phyloP scores from a whole-genome alignment of 2,113 vertebrate species.

The Silurus meridionalis region DNA sequence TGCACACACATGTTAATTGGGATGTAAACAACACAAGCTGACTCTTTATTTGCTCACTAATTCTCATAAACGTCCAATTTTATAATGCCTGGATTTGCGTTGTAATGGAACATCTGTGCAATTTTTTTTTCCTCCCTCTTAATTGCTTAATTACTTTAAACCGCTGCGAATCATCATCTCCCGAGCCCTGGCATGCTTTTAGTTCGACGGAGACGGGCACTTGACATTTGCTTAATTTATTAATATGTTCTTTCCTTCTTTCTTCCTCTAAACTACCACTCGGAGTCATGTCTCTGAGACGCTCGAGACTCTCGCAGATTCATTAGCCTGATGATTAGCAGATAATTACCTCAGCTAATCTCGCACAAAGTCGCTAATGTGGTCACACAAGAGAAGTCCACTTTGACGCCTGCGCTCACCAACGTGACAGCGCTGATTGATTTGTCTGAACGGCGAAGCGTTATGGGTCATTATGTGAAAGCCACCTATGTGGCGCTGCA shows the following conservation, averaged over 20 bases:
- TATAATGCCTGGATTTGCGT: not conserved
- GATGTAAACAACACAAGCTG: not conserved
- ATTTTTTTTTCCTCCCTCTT: not conserved
- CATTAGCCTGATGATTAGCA: constrained; percentile 44
- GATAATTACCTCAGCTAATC: constrained; percentile 43
- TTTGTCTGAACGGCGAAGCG: not conserved
- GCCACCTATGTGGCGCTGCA: not conserved
- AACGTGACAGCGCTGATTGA: not conserved
- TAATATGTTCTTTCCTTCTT: constrained; percentile 18
- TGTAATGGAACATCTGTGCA: constrained; percentile 25
- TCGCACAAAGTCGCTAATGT: constrained; percentile 19
- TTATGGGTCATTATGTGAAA: not conserved
- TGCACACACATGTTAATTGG: constrained; percentile 3
- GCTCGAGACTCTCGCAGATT: constrained; percentile 16
- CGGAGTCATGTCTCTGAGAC: constrained; percentile 15
- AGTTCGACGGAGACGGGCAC: constrained; percentile 6
- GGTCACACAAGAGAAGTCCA: constrained; percentile 16
- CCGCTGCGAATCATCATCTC: constrained; percentile 3
- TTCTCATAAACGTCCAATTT: constrained; percentile 15
- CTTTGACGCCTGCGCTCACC: not conserved
- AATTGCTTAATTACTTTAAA: constrained; percentile 34
- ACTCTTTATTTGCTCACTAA: not conserved
- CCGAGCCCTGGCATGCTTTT: not conserved
- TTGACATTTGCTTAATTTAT: constrained; percentile 36
- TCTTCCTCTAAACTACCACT: constrained; percentile 20